phyloP scores from a whole-genome alignment of 1,140 invertebrate species.

The Rhagoletis zephyria region DNA sequence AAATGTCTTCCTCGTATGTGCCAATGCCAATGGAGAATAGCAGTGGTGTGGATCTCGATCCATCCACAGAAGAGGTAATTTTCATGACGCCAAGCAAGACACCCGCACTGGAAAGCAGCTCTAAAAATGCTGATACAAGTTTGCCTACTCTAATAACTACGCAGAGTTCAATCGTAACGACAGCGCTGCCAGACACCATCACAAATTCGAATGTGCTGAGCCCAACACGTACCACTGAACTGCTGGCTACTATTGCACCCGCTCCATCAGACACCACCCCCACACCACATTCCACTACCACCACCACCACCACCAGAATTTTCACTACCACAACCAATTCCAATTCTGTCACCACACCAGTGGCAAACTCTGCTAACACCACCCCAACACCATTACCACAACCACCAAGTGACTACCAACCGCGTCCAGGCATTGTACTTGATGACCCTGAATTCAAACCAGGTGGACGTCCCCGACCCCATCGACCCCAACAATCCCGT shows the following conservation, averaged over 20 bases:
- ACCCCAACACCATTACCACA: conserved; percentile 59
- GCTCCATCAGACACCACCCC: conserved; percentile 59
- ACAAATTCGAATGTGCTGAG: neutral
- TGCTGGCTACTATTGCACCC: conserved; percentile 60
- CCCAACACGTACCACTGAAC: neutral
- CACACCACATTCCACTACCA: conserved; percentile 63
- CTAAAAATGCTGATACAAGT: conserved; percentile 58
- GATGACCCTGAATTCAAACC: conserved; percentile 86
- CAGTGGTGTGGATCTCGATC: conserved; percentile 63
- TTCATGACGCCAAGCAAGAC: conserved; percentile 73
- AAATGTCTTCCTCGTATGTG: conserved; percentile 66
- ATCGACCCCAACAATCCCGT: conserved; percentile 69
- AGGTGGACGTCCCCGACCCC: conserved; percentile 74
- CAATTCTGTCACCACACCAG: conserved; percentile 59
- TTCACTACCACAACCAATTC: conserved; percentile 55
- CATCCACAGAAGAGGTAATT: conserved; percentile 66
- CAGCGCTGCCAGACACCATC: neutral
- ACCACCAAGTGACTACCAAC: conserved; percentile 76
- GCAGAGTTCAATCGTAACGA: neutral
- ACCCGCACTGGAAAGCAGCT: conserved; percentile 66
- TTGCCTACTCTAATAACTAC: conserved; percentile 56
- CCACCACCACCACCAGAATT: conserved; percentile 58
- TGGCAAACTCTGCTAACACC: conserved; percentile 60
- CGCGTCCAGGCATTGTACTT: conserved; percentile 85
- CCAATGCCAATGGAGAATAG: conserved; percentile 69